phyloP scores from a whole-genome alignment of 2,888 invertebrate genomes.

The Lycocerus yunnanus region DNA sequence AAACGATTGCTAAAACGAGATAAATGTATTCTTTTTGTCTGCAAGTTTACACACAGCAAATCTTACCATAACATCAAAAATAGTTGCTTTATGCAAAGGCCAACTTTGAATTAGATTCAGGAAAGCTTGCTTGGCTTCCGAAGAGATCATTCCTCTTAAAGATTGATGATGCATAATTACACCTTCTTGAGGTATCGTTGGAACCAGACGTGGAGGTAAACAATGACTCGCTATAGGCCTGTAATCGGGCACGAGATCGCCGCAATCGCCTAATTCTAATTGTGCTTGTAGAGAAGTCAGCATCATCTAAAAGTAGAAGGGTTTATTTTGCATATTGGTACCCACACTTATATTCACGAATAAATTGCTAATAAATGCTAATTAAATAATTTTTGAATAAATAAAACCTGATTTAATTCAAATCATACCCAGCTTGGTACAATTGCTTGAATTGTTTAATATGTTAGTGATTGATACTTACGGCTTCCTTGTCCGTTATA shows the following conservation, averaged over 20 bases:
- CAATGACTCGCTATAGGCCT: constrained; percentile 77
- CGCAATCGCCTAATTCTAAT: constrained; percentile 85
- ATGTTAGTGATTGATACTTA: constrained; percentile 58
- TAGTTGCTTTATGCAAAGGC: constrained; percentile 90
- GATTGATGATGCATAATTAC: constrained; percentile 92
- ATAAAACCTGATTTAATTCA: too few species aligned
- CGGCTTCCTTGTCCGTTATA: constrained; percentile 92
- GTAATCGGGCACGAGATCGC: constrained; percentile 67
- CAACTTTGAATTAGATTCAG: constrained; percentile 91
- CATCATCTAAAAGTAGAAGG: constrained; percentile 74
- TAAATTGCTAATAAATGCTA: too few species aligned
- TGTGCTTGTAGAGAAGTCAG: constrained; percentile 92
- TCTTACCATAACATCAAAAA: constrained; percentile 89
- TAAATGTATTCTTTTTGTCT: constrained; percentile 31
- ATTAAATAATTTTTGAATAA: too few species aligned
- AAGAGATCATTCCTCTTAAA: constrained; percentile 81
- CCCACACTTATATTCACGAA: too few species aligned
- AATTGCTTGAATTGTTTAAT: too few species aligned
- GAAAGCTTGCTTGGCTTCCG: constrained; percentile 90
- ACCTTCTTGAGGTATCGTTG: constrained; percentile 77
- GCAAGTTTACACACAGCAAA: background rate
- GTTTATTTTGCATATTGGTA: too few species aligned
- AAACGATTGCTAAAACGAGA: constrained; percentile 80
- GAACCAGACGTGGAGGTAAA: constrained; percentile 81
- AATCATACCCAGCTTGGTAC: too few species aligned